Evolutionary conservation across 2,888 invertebrate species (phyloP).

Genomic region (Exocentrus adspersus): DNA sequence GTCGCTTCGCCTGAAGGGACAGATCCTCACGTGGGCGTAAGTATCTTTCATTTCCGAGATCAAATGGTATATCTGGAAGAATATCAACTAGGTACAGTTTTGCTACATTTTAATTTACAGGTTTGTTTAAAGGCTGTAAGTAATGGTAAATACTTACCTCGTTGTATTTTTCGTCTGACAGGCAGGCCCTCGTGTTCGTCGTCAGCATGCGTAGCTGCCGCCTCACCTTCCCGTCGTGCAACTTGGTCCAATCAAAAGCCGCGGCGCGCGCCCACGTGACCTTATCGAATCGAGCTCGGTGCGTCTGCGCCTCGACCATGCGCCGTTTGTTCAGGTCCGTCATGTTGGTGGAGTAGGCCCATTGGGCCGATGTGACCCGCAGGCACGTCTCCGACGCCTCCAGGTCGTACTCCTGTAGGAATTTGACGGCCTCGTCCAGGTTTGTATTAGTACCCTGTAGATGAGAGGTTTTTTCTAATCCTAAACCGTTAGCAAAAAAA

Average conservation of each 20-base stretch:
- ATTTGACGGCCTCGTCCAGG: constrained; percentile 75
- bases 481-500: not conserved
- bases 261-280: constrained; percentile 79
- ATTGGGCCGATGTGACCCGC: constrained; percentile 76
- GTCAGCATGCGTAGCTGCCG: constrained; percentile 78
- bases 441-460: constrained; percentile 73
- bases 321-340: constrained; percentile 76
- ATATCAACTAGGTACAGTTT: no score
- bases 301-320: constrained; percentile 77
- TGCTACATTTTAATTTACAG: no score
- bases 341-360: constrained; percentile 81
- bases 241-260: constrained; percentile 74
- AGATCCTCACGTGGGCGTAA: constrained; percentile 77
- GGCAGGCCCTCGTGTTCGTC: constrained; percentile 76
- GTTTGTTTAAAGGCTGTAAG: no score
- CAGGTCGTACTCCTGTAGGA: constrained; percentile 76
- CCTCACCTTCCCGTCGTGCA: constrained; percentile 73
- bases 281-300: constrained; percentile 78
- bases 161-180: constrained; percentile 77
- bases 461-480: not conserved
- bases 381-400: constrained; percentile 80
- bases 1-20: constrained; percentile 66
- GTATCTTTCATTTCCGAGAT: constrained; percentile 83
- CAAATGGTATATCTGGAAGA: constrained; percentile 74
- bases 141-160: no score